Evolutionary conservation across 2,113 vertebrate genomes (phyloP).

Genomic region (Panthera uncia): DNA sequence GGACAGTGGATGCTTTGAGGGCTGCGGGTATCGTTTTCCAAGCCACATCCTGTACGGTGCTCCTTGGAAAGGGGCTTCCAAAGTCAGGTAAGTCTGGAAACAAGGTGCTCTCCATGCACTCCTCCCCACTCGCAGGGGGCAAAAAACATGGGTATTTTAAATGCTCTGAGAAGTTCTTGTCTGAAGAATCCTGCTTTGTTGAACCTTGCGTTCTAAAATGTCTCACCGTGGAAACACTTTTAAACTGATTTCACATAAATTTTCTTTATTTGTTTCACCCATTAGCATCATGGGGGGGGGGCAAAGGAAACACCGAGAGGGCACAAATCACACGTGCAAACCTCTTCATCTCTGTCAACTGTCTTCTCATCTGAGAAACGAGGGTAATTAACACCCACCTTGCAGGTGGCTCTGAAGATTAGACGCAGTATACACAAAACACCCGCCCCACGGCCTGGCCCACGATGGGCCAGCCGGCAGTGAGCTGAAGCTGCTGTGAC

Average conservation of each 20-base stretch:
- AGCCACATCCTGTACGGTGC: not conserved
- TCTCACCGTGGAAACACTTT: not conserved
- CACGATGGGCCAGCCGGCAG: rapidly evolving
- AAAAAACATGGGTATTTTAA: not conserved
- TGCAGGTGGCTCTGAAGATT: not conserved
- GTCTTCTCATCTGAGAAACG: not conserved
- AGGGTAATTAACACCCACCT: not conserved
- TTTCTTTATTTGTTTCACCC: not conserved
- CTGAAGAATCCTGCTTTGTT: not conserved
- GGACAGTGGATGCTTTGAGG: not conserved
- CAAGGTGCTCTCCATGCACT: rapidly evolving
- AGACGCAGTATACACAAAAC: not conserved
- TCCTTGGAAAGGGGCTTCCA: not conserved
- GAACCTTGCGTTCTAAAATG: not conserved
- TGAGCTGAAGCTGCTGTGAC: not conserved
- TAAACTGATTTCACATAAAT: not conserved
- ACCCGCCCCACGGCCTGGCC: not conserved
- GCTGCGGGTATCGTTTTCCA: not conserved
- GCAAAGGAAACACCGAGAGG: not conserved
- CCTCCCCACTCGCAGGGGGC: not conserved
- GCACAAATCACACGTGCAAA: not conserved
- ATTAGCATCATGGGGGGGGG: not conserved
- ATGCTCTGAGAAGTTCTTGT: not conserved
- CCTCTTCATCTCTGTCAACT: not conserved
- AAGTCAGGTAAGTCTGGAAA: not conserved